These are phyloP conservation scores for Subacronicta megacephala DNA, from an alignment of 2,888 invertebrate genomes.

Conservation along the genomic window DNA sequence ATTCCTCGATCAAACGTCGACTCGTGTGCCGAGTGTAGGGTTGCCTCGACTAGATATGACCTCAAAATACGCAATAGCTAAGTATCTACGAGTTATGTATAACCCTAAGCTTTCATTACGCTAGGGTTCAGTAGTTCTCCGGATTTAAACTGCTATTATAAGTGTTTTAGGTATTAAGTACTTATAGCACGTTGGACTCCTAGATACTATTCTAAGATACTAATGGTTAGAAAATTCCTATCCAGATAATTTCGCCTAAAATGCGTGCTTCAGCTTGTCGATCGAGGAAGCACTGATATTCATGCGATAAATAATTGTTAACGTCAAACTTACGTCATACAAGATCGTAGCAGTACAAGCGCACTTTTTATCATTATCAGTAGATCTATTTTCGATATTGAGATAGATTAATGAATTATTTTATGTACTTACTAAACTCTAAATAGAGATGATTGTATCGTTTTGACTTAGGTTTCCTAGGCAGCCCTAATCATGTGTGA, in stretches of 20 bases:
- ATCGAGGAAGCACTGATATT: constrained; percentile 1
- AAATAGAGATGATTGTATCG: too few species aligned
- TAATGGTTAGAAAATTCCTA: too few species aligned
- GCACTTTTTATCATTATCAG: not conserved
- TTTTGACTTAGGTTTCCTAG: constrained; percentile 2
- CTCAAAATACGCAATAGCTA: constrained; percentile 10
- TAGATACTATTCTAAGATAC: not conserved
- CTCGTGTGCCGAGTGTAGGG: constrained; percentile 52
- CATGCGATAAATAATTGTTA: not conserved
- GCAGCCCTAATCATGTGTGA: constrained; percentile 41
- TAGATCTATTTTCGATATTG: not conserved
- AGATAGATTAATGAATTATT: too few species aligned
- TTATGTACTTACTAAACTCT: too few species aligned
- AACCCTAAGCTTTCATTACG: constrained; percentile 27
- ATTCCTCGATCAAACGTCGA: constrained; percentile 76
- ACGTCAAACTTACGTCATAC: constrained; percentile 3
- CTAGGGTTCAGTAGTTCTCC: constrained; percentile 27
- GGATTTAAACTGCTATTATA: constrained; percentile 14
- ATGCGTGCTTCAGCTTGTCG: not conserved
- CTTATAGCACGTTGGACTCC: not conserved
- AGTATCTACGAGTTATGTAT: constrained; percentile 17
- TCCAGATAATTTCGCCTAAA: constrained; percentile 2
- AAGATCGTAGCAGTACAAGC: not conserved
- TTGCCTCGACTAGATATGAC: constrained; percentile 30
- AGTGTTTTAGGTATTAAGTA: constrained; percentile 7